Evolutionary conservation across 2,113 vertebrate species (phyloP), one percentile per base, ranked within the genome.

Genomic region (Arothron firmamentum): DNA sequence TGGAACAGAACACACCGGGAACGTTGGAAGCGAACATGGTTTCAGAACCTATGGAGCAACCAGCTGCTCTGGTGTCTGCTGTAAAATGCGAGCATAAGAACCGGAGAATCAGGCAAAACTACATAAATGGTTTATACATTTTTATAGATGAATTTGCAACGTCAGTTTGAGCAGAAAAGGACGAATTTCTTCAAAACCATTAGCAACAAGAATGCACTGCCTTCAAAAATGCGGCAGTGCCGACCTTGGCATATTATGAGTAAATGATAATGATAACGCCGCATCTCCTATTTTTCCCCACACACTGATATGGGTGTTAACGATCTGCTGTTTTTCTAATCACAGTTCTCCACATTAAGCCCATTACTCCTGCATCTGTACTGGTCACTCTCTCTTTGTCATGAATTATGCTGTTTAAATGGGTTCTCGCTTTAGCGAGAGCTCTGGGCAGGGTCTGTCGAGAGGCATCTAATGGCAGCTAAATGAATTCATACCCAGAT

Each of bases 391-490:
- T 65, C 62, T 56, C 73, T 41, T 58, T 81, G 59, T 80, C 78
- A 83, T 87, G 80, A 87, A 78, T 86, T 80, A 84, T 82, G 84
- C 77, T 48, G 52, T 85, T 81, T 80, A 76, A 84, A 87, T 86
- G 77, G 74, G 67, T 78, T 77, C 52, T 80, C 65, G 48, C 70
- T 77, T 79, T 79, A 62, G 69, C 77, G n/a, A 59, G 68, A 78
- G 79, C 77, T 75, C 66, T 77, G 79, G 79, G 82, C 72, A 78
- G 64, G 70, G 75, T 79, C 77, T 80, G 66, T 64, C 48, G 78
- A 82, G 79, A 86, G 78, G 71, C 71, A 78, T 68, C 75, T 86
- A 88, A 90, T 88, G 83, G 80, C 67, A 84, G 78, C 77, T 79
- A 83, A 86, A 87, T 82, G 74, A 83, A 88, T 86, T 79, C 73